phyloP scores from a whole-genome alignment of 2,888 invertebrate genomes.

The Epinotia brunnichana region DNA sequence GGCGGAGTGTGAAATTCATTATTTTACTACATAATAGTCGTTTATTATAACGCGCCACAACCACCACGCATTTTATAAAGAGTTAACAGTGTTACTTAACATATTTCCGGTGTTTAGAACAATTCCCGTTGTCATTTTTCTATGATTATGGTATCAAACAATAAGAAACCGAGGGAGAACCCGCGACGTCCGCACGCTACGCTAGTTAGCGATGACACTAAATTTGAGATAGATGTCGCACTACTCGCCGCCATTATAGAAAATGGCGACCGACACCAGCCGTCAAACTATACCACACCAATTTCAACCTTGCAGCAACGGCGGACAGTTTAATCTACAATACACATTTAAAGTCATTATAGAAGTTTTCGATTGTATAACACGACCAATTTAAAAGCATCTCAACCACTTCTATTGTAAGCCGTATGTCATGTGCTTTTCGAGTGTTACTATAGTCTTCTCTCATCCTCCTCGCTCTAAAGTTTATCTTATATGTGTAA shows the following conservation, averaged over 20 bases:
- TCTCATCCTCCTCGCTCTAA: conserved; percentile 11
- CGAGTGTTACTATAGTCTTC: conserved; percentile 36
- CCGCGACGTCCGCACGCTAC: conserved; percentile 61
- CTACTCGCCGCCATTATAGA: conserved; percentile 74
- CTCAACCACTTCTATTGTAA: conserved; percentile 49
- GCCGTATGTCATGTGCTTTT: conserved; percentile 46
- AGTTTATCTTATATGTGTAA: conserved; percentile 50
- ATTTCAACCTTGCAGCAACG: conserved; percentile 45
- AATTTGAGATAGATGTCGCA: conserved; percentile 78
- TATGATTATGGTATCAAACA: conserved; percentile 76
- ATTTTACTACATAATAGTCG: conserved; percentile 69
- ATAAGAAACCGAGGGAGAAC: conserved; percentile 53
- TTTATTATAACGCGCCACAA: conserved; percentile 51
- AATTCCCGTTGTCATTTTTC: conserved; percentile 72
- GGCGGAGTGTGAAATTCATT: conserved; percentile 77
- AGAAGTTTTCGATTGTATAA: conserved; percentile 71
- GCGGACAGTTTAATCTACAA: conserved; percentile 47
- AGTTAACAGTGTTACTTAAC: conserved; percentile 51
- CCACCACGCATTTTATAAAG: conserved; percentile 51
- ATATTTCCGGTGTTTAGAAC: conserved; percentile 54
- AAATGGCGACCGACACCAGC: conserved; percentile 74
- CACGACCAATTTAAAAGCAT: conserved; percentile 64
- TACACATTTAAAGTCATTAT: conserved; percentile 47
- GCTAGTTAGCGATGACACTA: conserved; percentile 78
- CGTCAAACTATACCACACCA: conserved; percentile 63